These are phyloP conservation scores for Cepaea nemoralis DNA, from an alignment of 1,140 invertebrate genomes.

Conservation along the genomic window DNA sequence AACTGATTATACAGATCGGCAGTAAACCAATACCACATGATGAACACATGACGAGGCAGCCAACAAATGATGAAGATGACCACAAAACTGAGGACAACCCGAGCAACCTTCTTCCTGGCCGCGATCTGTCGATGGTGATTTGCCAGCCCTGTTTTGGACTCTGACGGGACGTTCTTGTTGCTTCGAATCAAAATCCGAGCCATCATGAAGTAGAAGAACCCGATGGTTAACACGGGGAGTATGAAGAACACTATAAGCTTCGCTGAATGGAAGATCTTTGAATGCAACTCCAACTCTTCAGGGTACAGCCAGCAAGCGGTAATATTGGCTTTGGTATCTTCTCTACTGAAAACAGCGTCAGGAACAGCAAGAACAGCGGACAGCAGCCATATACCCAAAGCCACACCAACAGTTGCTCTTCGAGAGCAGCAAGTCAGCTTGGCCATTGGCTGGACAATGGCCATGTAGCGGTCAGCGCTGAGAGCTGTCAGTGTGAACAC, in stretches of 20 bases:
- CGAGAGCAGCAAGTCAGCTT: conserved; percentile 77
- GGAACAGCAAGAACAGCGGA: conserved; percentile 84
- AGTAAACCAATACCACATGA: conserved; percentile 87
- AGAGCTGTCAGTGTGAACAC: conserved; percentile 92
- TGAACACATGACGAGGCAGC: conserved; percentile 81
- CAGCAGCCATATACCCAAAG: conserved; percentile 83
- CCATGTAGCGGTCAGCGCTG: conserved; percentile 88
- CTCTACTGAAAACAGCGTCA: conserved; percentile 73
- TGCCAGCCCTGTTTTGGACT: conserved; percentile 49
- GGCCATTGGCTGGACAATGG: conserved; percentile 86
- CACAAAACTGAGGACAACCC: conserved; percentile 90
- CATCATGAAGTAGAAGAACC: conserved; percentile 88
- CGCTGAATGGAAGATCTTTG: conserved; percentile 79
- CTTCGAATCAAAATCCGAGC: conserved; percentile 86
- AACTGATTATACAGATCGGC: conserved; percentile 85
- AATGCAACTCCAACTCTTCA: conserved; percentile 81
- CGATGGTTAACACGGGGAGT: conserved; percentile 86
- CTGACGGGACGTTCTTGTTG: conserved; percentile 74
- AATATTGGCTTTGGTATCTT: not conserved
- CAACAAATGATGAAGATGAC: conserved; percentile 92
- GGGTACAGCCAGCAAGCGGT: conserved; percentile 75
- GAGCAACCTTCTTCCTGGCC: conserved; percentile 89
- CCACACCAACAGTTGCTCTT: conserved; percentile 73
- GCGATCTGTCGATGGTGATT: conserved; percentile 79
- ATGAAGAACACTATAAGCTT: conserved; percentile 88